These are phyloP conservation scores for Ammospiza maritima DNA, from an alignment of 2,797 vertebrate species.

Conservation along the genomic window DNA sequence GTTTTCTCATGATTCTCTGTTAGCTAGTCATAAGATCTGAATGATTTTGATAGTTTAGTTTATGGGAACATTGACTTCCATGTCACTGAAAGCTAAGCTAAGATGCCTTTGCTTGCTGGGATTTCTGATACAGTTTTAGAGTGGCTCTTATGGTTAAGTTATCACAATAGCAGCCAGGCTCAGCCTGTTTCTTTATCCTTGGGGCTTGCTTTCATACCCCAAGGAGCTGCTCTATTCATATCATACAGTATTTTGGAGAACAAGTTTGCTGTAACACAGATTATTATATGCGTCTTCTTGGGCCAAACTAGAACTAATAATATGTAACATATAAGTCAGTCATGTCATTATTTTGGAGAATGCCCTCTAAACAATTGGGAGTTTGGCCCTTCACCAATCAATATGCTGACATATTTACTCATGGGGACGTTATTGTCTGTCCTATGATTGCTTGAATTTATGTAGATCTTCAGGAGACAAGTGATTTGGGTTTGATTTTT, in stretches of 20 bases:
- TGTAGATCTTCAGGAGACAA: not conserved
- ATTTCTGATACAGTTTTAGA: not conserved
- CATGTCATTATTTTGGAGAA: not conserved
- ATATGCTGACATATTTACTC: not conserved
- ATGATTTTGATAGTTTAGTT: not conserved
- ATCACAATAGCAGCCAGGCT: not conserved
- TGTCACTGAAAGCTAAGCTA: not conserved
- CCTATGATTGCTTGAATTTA: not conserved
- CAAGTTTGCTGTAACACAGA: not conserved
- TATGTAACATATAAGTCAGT: not conserved
- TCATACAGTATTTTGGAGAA: not conserved
- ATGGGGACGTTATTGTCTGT: not conserved
- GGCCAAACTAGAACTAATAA: not conserved
- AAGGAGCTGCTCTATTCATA: not conserved
- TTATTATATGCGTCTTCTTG: not conserved
- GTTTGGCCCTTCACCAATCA: not conserved
- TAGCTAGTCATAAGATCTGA: not conserved
- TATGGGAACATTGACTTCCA: not conserved
- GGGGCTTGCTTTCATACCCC: not conserved
- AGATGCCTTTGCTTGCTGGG: not conserved
- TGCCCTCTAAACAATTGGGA: not conserved
- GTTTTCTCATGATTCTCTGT: conserved; percentile 17
- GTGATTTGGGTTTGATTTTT: not conserved
- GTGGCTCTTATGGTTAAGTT: not conserved
- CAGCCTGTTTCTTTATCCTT: not conserved